A percentile compares a stretch with the other conserved stretches of the same genome.
Evolutionary conservation across 2,797 vertebrate species (phyloP).

Genomic region (Streptopelia turtur): DNA sequence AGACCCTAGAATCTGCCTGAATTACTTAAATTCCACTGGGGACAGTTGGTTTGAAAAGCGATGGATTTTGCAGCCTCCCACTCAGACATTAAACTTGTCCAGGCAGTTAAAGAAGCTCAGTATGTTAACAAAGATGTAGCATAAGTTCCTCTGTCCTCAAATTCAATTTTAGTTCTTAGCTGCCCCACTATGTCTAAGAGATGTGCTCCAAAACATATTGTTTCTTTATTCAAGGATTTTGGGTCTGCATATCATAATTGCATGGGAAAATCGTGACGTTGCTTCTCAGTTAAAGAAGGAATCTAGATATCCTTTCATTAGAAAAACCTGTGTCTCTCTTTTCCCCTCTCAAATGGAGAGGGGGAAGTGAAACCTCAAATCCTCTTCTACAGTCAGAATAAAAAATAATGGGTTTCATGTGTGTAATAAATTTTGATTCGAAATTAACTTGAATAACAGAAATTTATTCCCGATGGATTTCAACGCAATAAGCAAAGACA

Average conservation of each 20-base stretch:
- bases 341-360: rapidly evolving
- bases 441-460: too few species aligned
- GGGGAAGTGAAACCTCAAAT: background rate
- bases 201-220: background rate
- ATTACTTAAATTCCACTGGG: background rate
- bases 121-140: background rate
- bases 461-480: too few species aligned
- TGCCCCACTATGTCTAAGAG: rapidly evolving
- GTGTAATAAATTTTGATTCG: too few species aligned
- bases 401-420: background rate
- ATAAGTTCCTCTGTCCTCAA: background rate
- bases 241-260: background rate
- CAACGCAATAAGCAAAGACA: too few species aligned
- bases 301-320: background rate
- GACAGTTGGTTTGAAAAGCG: background rate
- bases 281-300: background rate
- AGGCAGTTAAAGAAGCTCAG: background rate
- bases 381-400: background rate
- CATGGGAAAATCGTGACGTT: background rate
- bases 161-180: background rate
- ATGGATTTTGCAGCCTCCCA: background rate
- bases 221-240: background rate
- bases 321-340: background rate
- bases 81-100: background rate
- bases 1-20: background rate